Conservation (phyloP, 2,888 invertebrate genomes). For the Folsomia manolachei region DNA sequence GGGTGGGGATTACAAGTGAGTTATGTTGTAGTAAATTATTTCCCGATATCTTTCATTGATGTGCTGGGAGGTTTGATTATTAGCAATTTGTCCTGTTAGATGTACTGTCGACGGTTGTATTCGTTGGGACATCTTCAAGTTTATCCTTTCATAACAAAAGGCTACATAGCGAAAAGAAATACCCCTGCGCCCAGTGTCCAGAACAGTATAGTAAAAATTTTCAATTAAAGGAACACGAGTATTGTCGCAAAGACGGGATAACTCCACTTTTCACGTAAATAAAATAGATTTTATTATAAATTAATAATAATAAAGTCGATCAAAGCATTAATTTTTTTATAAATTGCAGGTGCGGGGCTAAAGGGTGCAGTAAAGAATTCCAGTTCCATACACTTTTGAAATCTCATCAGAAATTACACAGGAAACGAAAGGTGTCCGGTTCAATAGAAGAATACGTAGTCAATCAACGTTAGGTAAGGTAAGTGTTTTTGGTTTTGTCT, state of each 20-base stretch:
- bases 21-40: not conserved
- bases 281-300: slow-evolving; percentile 1
- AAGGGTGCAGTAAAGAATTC: slow-evolving; percentile 31
- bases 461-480: no score
- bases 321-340: not conserved
- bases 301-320: not conserved
- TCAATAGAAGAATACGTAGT: no score
- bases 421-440: not conserved
- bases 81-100: slow-evolving; percentile 18
- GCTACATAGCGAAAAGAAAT: slow-evolving; percentile 25
- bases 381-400: slow-evolving; percentile 19
- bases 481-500: no score
- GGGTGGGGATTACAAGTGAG: slow-evolving; percentile 14
- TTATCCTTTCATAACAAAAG: slow-evolving; percentile 34
- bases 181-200: slow-evolving; percentile 35
- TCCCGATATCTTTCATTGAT: not conserved
- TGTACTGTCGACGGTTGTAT: slow-evolving; percentile 36
- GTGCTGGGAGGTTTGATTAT: no score
- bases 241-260: slow-evolving; percentile 37
- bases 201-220: slow-evolving; percentile 37
- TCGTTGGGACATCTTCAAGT: slow-evolving; percentile 23
- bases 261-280: slow-evolving; percentile 8
- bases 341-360: slow-evolving; percentile 30
- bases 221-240: slow-evolving; percentile 43
- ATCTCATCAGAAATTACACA: slow-evolving; percentile 28